A percentile compares a stretch with the other conserved stretches of the same genome.
phyloP scores from a whole-genome alignment of 2,888 invertebrate genomes.

The Platerodrilus igneus region DNA sequence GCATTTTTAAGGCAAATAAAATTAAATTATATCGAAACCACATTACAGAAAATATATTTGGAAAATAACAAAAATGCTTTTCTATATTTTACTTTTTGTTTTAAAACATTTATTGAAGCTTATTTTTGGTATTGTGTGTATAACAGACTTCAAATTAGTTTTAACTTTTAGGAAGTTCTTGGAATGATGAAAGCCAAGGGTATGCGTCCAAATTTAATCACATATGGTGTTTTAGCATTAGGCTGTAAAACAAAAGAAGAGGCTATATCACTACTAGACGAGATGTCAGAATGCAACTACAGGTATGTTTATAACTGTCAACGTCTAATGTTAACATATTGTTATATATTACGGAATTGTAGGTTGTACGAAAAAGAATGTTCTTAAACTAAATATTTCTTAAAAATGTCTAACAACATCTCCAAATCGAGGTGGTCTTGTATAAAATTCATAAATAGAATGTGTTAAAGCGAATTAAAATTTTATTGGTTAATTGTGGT shows the following conservation, averaged over 20 bases:
- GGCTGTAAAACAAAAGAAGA: slow-evolving; percentile 64
- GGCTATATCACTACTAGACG: slow-evolving; percentile 60
- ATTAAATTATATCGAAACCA: no score
- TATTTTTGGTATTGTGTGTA: slow-evolving; percentile 7
- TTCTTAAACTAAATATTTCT: neutral
- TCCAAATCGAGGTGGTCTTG: no score
- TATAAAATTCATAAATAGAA: no score
- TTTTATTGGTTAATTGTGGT: no score
- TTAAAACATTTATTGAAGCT: slow-evolving; percentile 1
- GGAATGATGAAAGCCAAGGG: slow-evolving; percentile 52
- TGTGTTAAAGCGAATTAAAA: no score
- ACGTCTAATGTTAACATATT: no score
- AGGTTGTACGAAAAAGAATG: neutral
- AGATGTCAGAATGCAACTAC: slow-evolving; percentile 65
- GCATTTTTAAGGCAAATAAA: no score
- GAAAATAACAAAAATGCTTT: no score
- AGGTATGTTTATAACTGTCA: slow-evolving; percentile 52
- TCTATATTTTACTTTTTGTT: no score
- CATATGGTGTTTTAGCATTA: slow-evolving; percentile 81
- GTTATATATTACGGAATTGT: neutral
- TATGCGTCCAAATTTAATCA: slow-evolving; percentile 68
- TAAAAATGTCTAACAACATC: no score
- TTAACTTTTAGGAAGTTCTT: slow-evolving; percentile 52
- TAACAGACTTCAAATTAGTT: no score
- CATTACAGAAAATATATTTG: no score